Evolutionary conservation across 2,113 vertebrate species (phyloP), one percentile per base, ranked within the genome.

Genomic region (Callipepla californica): DNA sequence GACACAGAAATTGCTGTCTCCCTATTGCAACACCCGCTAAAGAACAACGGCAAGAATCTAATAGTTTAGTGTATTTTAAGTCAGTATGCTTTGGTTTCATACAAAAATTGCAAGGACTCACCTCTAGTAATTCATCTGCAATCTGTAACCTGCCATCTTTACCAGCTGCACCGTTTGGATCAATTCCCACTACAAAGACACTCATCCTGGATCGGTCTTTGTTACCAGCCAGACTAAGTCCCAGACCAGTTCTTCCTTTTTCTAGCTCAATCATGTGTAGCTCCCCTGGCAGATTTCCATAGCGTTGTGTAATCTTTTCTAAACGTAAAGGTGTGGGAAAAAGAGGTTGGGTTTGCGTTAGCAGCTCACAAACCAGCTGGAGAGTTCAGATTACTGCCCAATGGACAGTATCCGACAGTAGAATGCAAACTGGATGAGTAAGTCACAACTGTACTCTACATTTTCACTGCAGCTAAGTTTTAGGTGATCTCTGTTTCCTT

Each of bases 191-290:
- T 92, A 99, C 97, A 83, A 99, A 99, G 80, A 99, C 99, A 80
- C 99, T 99, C 99, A 99, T 99, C 90, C 98, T 98, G 36, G 98
- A 98, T 90, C 99, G 98, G 96, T 99, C 99, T 96, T 98, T 98
- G 97, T 99, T 99, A 42, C 99, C 99, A 45, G 99, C 99, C 96
- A 99, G 98, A 97, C 99, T 99, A 86, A 99, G 98, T 75, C 99
- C 99, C 97, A 99, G 97, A 80, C 99, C 99, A 14, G 98, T 98
- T 69, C 93, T 98, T 84, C 99, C 99, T 97, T 99, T 99, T 96
- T 99, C 99, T 97, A 99, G 97, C 89, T 99, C 98, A 62, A 99
- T 99, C 98, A 99, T 97, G 92, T 98, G 98, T 11, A 99, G 97
- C 47, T 98, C 98, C 5, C 99, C 99, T 2, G 97, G 96, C 19